Conservation (phyloP, 2,797 vertebrate genomes). For the Molossus molossus region DNA sequence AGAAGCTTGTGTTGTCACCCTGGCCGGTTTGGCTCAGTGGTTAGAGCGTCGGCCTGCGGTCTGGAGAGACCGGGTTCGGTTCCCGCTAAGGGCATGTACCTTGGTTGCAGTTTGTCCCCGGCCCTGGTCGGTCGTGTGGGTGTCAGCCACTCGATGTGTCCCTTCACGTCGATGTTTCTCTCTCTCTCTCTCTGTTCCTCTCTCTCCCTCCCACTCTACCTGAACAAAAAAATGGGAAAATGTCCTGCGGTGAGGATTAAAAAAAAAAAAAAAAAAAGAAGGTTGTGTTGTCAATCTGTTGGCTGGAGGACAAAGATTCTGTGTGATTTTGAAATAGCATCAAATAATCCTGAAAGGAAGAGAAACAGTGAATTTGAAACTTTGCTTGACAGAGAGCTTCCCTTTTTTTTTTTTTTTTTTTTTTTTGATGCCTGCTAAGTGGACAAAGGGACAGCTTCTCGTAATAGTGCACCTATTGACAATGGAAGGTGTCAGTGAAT, state of each 20-base stretch:
- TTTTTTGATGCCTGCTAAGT: not conserved
- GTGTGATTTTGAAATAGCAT: not conserved
- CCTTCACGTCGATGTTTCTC: no score
- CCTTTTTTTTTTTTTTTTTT: not conserved
- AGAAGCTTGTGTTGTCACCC: not conserved
- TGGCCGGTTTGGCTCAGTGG: no score
- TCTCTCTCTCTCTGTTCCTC: no score
- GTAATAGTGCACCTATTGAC: not conserved
- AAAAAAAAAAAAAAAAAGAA: not conserved
- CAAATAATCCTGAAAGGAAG: not conserved
- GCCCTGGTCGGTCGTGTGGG: no score
- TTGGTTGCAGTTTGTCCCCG: no score
- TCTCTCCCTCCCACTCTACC: no score
- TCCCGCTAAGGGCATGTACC: no score
- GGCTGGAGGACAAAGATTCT: not conserved
- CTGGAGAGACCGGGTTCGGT: no score
- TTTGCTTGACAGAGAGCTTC: not conserved
- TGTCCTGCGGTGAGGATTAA: no score
- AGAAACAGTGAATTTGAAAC: not conserved
- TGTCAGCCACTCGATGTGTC: no score
- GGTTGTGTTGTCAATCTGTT: not conserved
- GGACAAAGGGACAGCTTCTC: not conserved
- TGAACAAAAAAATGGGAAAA: no score
- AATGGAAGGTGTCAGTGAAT: not conserved
- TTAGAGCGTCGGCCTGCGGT: no score